Percentiles rank a stretch among this genome's conserved stretches.
Evolutionary conservation across 2,888 invertebrate species (phyloP).

Genomic region (Caenorhabditis sp.): DNA sequence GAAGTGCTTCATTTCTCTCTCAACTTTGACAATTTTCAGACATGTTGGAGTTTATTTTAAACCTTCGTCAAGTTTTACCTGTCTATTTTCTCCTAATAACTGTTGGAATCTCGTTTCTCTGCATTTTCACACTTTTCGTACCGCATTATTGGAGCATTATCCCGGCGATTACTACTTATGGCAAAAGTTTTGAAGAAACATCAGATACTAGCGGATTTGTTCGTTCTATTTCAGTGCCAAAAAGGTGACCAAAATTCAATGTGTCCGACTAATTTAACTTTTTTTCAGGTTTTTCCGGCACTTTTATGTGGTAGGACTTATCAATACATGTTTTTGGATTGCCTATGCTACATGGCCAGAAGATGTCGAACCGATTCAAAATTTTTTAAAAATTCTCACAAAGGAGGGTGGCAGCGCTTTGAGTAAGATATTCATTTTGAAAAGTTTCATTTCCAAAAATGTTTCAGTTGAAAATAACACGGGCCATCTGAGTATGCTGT

Average conservation of each 20-base stretch:
- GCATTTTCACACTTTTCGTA: slow-evolving; percentile 41
- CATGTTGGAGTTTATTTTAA: slow-evolving; percentile 21
- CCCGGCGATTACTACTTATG: slow-evolving; percentile 55
- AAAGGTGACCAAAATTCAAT: slow-evolving; percentile 34
- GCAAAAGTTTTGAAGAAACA: slow-evolving; percentile 42
- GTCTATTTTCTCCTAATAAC: slow-evolving; percentile 43
- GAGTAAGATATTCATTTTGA: background rate
- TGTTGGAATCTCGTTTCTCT: slow-evolving; percentile 39
- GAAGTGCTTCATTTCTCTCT: background rate
- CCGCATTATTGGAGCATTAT: slow-evolving; percentile 33
- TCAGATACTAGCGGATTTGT: slow-evolving; percentile 34
- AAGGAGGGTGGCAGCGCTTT: background rate
- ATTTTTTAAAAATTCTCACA: background rate
- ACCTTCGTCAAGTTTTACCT: slow-evolving; percentile 33
- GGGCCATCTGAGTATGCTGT: slow-evolving; percentile 28
- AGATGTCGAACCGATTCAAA: background rate
- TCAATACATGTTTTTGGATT: background rate
- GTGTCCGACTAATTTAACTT: background rate
- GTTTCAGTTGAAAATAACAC: slow-evolving; percentile 42
- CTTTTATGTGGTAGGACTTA: background rate
- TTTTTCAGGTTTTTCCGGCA: background rate
- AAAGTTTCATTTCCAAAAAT: background rate
- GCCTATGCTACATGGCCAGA: background rate
- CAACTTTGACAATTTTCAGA: slow-evolving; percentile 1
- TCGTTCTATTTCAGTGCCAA: slow-evolving; percentile 48